Evolutionary conservation across 2,797 vertebrate species (phyloP), one percentile per base, ranked within the genome.

Genomic region (Sebastes umbrosus): DNA sequence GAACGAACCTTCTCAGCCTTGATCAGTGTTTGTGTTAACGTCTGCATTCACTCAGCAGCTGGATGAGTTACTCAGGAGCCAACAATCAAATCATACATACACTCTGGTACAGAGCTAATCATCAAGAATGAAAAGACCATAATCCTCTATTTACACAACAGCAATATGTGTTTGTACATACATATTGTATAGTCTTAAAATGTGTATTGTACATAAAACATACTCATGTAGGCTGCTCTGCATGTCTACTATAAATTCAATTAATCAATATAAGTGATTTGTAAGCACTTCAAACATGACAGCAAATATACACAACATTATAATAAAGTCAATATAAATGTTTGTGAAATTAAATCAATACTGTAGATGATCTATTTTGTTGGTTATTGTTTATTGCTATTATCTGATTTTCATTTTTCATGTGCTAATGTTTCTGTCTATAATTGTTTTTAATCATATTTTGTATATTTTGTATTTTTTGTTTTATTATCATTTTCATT

Each of bases 351-450:
- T 27, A 59, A 59, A n/a, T 14, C 57, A 59, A 18, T 59, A 59
- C 8, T 59, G 20, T 13, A 62, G 29, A 34, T 62, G 6, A 63
- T 63, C 31, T 62, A 32, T 1, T 62, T 32, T 69, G 29, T 32
- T 2, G 14, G 54, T 24, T 54, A 32, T 69, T 9, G 31, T 63
- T 34, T 63, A 18, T 9, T 55, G 31, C 8, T 55, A 24, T 46
- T 46, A 46, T 46, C 4, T 46, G 0, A 0, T 46, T 24, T 7
- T 24, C 0, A 25, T 58, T 34, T 14, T 16, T 18, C 2, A 54
- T 54, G 11, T 70, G 32, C 6, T 68, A 16, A 39, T 24, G 32
- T 27, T 27, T 1, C 5, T 32, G 1, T 58, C 9, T 18, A 20
- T 0, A 36, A 64, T 39, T 65, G 13, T 29, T 67, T 67, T 22